Base-by-base conservation (phyloP, 2,888 invertebrate species). In the Itoplectis maculator region DNA sequence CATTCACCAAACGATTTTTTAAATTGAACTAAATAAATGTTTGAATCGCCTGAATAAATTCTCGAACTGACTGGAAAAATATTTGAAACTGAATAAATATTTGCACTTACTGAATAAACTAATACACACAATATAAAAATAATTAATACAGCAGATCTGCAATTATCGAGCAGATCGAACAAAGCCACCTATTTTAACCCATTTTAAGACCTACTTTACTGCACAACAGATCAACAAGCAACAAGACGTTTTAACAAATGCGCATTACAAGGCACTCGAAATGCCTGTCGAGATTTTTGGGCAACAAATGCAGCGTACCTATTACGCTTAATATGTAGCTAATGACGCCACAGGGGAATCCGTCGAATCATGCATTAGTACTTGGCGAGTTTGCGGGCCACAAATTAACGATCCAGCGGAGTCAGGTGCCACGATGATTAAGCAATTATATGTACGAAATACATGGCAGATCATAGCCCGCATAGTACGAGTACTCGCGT, bases 361-460 rank as follows among this genome's bases (percentile, higher is more conserved):
- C 18, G 59, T 23, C 45, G 35, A 51, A 40, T 54, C 74, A 15
- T 63, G 51, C 5, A 65, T 63, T 74, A 65, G 20, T 8, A 35
- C 11, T 35, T 35, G 49, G 61, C 61, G 47, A 29, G 47, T 37
- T 37, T 20, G 49, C 37, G 51, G 51, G 15, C 40, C 49, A n/a
- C 35, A 49, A 49, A 73, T 61, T 49, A 47, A 59, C 20, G 63
- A 23, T 18, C 45, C 15, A 49, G 29, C n/a, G 15, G 35, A 20
- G 40, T 35, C 37, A 11, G 59, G 29, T 49, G 15, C 15, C 42
- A 49, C 40, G 15, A 18, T 49, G 51, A 74, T 74, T 74, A 51
- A 65, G 20, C 51, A 74, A 65, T 65, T 74, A 42, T 49, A 61
- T 47, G 63, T 73, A 63, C 49, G 63, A 40, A 49, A 61, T 63